These are phyloP conservation scores for Pogonomyrmex barbatus DNA, from an alignment of 1,140 invertebrate species.

Conservation along the genomic window DNA sequence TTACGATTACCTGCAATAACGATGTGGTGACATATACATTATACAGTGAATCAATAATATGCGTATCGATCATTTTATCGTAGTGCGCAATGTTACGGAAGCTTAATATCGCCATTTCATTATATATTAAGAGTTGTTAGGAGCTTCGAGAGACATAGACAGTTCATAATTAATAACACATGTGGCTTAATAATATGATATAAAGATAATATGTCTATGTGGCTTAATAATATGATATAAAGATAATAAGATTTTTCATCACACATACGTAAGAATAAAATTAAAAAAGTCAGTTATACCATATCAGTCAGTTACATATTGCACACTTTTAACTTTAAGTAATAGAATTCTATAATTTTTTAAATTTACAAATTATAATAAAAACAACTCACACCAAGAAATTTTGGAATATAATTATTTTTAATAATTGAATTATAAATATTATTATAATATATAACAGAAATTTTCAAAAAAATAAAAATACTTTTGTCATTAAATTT, in stretches of 20 bases:
- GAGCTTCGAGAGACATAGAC: background rate
- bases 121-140: constrained; percentile 38
- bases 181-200: background rate
- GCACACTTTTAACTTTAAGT: background rate
- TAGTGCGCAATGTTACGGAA: constrained; percentile 29
- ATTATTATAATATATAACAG: background rate
- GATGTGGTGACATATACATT: constrained; percentile 36
- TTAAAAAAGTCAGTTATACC: no score
- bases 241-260: background rate
- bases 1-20: constrained; percentile 48
- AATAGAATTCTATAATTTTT: no score
- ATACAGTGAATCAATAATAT: constrained; percentile 68
- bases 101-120: constrained; percentile 30
- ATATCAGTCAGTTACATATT: no score
- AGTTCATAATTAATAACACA: constrained; percentile 11
- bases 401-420: background rate
- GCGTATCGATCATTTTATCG: constrained; percentile 71
- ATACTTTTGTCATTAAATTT: background rate
- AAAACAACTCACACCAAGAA: background rate
- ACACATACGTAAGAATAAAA: no score
- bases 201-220: no score
- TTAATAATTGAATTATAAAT: background rate
- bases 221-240: background rate
- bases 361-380: background rate
- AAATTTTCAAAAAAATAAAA: background rate